Percentiles rank a stretch among this genome's conserved stretches.
These are phyloP conservation scores for Ceratina calcarata DNA, from an alignment of 1,140 invertebrate genomes.

Conservation along the genomic window DNA sequence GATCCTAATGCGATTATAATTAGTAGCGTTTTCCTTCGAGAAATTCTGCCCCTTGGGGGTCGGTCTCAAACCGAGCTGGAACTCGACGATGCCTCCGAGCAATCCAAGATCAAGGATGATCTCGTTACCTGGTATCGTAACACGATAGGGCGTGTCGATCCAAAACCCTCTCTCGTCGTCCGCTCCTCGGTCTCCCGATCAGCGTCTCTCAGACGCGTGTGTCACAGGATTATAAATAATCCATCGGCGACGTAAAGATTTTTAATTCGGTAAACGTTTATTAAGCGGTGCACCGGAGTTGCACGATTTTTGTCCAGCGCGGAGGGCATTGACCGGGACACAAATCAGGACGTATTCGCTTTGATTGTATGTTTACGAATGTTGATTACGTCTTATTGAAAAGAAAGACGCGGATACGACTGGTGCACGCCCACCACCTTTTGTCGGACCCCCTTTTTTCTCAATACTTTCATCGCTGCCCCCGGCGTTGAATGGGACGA, in stretches of 20 bases:
- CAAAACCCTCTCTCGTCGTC: slow-evolving; percentile 33
- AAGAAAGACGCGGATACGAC: slow-evolving; percentile 55
- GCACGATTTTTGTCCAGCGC: slow-evolving; percentile 6
- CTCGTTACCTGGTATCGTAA: slow-evolving; percentile 61
- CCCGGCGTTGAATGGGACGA: slow-evolving; percentile 36
- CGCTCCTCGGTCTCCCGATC: background rate
- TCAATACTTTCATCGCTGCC: slow-evolving; percentile 63
- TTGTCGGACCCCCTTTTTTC: slow-evolving; percentile 54
- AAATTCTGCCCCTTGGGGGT: slow-evolving; percentile 37
- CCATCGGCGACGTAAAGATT: background rate
- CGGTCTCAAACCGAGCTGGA: slow-evolving; percentile 43
- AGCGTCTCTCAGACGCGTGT: too few relatives aligned
- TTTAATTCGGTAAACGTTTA: background rate
- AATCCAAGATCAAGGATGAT: slow-evolving; percentile 50
- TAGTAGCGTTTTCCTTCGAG: slow-evolving; percentile 57
- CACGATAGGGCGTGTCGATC: slow-evolving; percentile 53
- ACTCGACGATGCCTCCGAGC: slow-evolving; percentile 35
- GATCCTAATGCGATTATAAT: slow-evolving; percentile 66
- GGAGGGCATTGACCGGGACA: slow-evolving; percentile 48
- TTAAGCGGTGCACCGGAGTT: background rate
- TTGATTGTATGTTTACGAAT: slow-evolving; percentile 64
- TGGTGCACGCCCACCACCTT: slow-evolving; percentile 56
- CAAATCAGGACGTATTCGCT: slow-evolving; percentile 52
- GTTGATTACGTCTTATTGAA: slow-evolving; percentile 58
- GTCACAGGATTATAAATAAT: too few relatives aligned